These are phyloP conservation scores for Gyrodactylus salaris DNA, from an alignment of 1,140 invertebrate genomes.

Conservation along the genomic window DNA sequence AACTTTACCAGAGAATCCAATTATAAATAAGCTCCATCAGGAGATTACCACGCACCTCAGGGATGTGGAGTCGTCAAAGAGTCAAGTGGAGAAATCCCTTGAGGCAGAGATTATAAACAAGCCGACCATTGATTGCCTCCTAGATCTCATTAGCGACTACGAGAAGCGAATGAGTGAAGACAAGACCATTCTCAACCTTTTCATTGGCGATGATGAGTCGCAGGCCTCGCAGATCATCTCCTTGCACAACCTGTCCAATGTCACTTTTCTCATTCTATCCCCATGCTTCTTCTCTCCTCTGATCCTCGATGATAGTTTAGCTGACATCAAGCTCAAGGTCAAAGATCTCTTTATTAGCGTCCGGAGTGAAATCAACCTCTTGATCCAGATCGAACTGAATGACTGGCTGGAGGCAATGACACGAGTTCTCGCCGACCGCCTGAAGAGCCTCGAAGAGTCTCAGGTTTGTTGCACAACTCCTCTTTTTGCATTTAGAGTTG, in stretches of 20 bases:
- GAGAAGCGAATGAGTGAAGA: neutral
- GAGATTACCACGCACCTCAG: too few relatives aligned
- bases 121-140: too few relatives aligned
- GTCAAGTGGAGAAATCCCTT: too few relatives aligned
- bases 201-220: neutral
- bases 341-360: neutral
- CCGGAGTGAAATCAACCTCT: neutral
- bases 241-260: neutral
- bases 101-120: too few relatives aligned
- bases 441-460: neutral
- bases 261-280: neutral
- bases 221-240: neutral
- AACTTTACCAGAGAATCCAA: too few relatives aligned
- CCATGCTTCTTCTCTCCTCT: neutral
- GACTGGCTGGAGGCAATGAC: neutral
- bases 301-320: neutral
- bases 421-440: neutral
- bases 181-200: neutral
- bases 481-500: neutral
- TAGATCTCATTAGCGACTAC: too few relatives aligned
- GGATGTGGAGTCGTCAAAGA: too few relatives aligned
- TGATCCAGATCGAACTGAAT: neutral
- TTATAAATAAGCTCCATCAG: too few relatives aligned
- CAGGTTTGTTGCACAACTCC: neutral
- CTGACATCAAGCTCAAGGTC: neutral